These are phyloP conservation scores for Vollenhovia emeryi DNA, from an alignment of 1,140 invertebrate species.

Conservation along the genomic window DNA sequence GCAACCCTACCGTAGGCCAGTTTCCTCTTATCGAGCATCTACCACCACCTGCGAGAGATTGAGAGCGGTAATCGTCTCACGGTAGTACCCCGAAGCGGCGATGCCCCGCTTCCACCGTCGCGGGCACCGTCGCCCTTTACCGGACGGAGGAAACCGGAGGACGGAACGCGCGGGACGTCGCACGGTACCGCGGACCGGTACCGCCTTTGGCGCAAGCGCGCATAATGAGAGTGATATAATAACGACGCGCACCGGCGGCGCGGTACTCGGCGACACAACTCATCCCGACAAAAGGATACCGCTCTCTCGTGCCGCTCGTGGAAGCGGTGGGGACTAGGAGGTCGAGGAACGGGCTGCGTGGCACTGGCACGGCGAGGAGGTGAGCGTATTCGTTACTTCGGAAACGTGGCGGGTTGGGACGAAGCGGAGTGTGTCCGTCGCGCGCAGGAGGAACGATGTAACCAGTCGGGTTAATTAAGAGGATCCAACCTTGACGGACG, in stretches of 20 bases:
- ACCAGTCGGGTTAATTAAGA: constrained; percentile 77
- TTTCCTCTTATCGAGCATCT: constrained; percentile 37
- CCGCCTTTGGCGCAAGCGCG: constrained; percentile 74
- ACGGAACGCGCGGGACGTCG: neutral
- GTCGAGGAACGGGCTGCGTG: constrained; percentile 46
- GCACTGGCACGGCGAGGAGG: constrained; percentile 30
- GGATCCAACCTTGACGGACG: constrained; percentile 75
- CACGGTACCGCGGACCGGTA: constrained; percentile 60
- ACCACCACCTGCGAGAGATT: constrained; percentile 54
- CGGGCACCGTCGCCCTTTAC: constrained; percentile 24
- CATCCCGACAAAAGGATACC: constrained; percentile 76
- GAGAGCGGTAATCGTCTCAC: constrained; percentile 57
- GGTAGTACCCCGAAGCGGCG: constrained; percentile 50
- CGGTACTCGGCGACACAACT: constrained; percentile 70
- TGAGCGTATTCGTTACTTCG: constrained; percentile 47
- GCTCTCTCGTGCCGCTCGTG: constrained; percentile 51
- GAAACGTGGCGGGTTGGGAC: constrained; percentile 51
- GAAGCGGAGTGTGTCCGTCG: constrained; percentile 65
- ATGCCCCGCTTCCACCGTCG: neutral
- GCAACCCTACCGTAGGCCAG: constrained; percentile 47
- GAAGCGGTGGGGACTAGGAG: constrained; percentile 59
- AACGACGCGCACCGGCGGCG: constrained; percentile 71
- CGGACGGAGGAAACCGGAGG: neutral
- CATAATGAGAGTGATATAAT: constrained; percentile 77
- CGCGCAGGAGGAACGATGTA: constrained; percentile 72